phyloP scores from a whole-genome alignment of 1,140 invertebrate species.

The Agraylea sexmaculata region DNA sequence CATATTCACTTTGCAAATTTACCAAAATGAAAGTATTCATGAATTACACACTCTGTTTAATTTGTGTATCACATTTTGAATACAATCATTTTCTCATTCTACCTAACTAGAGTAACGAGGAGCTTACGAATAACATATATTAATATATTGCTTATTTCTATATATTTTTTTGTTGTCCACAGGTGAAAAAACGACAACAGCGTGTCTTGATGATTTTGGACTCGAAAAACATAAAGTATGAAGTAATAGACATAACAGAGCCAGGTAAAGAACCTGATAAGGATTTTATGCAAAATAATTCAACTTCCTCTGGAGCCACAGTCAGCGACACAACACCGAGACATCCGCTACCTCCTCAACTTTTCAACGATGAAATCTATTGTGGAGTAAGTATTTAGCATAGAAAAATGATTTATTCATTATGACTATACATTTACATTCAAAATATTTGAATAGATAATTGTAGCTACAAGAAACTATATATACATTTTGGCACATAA shows the following conservation, averaged over 20 bases:
- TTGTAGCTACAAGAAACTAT: no score
- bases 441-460: no score
- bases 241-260: slow-evolving; percentile 86
- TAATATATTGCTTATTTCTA: no score
- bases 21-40: no score
- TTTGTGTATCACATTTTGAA: no score
- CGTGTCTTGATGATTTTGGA: slow-evolving; percentile 84
- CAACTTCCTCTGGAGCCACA: slow-evolving; percentile 61
- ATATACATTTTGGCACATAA: no score
- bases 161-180: no score
- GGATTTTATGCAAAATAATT: slow-evolving; percentile 85
- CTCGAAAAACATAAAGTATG: slow-evolving; percentile 77
- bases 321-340: slow-evolving; percentile 49
- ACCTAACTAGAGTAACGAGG: no score
- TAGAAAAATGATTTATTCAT: slow-evolving; percentile 7
- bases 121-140: no score
- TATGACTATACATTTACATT: background rate
- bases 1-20: no score
- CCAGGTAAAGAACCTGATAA: slow-evolving; percentile 77
- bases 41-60: no score
- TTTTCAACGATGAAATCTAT: slow-evolving; percentile 87
- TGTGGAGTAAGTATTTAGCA: slow-evolving; percentile 63
- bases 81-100: no score
- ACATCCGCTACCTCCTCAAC: slow-evolving; percentile 77
- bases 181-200: slow-evolving; percentile 92